Evolutionary conservation across 2,888 invertebrate species (phyloP).

Genomic region (Prosapia bicincta): DNA sequence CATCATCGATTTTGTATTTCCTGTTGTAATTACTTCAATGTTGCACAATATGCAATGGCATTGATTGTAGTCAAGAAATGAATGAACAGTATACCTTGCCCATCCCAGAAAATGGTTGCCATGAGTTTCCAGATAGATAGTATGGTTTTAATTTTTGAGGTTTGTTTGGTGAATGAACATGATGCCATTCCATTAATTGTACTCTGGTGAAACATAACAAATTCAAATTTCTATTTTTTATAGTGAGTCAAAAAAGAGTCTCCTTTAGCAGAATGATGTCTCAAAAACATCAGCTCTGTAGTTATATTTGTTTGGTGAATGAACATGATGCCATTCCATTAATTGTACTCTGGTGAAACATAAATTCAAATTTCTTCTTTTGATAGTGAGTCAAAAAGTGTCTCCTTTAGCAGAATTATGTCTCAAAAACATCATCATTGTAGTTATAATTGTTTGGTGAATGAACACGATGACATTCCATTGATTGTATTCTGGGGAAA

Average conservation of each 20-base stretch:
- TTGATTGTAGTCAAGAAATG: neutral
- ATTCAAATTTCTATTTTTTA: neutral
- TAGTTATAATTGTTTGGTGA: neutral
- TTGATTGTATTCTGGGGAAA: neutral
- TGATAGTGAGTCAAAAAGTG: neutral
- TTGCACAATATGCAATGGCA: neutral
- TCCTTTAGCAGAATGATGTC: neutral
- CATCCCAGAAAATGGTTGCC: neutral
- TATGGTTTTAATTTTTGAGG: neutral
- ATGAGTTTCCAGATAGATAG: neutral
- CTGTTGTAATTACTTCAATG: neutral
- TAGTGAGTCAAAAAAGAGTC: neutral
- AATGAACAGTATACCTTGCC: neutral
- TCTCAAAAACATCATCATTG: neutral
- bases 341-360: neutral
- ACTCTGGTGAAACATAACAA: neutral
- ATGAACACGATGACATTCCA: neutral
- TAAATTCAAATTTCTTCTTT: neutral
- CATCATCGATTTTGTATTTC: neutral
- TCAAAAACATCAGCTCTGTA: neutral
- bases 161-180: neutral
- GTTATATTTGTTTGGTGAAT: neutral
- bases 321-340: neutral
- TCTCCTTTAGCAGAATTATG: neutral
- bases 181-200: neutral